These are phyloP conservation scores for Galagoides demidoff DNA, from an alignment of 2,797 vertebrate species.

Conservation along the genomic window DNA sequence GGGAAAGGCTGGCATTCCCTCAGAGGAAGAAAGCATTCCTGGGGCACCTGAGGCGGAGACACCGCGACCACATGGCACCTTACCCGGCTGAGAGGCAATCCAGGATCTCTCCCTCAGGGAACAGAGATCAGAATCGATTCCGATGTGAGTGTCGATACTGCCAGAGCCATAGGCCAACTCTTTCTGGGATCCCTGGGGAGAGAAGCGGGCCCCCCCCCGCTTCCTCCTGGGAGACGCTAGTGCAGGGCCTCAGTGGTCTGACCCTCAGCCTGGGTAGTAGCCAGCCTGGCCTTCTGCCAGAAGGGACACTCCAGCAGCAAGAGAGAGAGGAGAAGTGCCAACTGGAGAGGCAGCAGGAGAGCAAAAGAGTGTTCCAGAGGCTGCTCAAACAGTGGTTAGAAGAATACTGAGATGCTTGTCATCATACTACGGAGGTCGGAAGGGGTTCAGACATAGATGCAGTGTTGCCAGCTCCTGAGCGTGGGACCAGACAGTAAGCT, in stretches of 20 bases:
- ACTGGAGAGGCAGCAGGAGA: constrained; percentile 44
- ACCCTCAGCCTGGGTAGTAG: constrained; percentile 42
- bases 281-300: neutral
- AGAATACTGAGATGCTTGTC: neutral
- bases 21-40: constrained; percentile 53
- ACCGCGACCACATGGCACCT: constrained; percentile 21
- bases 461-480: neutral
- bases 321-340: neutral
- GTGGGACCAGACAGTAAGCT: neutral
- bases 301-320: neutral
- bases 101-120: neutral
- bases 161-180: neutral
- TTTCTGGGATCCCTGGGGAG: neutral
- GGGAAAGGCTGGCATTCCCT: neutral
- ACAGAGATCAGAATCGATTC: constrained; percentile 8
- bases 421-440: neutral
- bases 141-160: constrained; percentile 15
- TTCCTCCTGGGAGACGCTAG: constrained; percentile 56
- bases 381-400: constrained; percentile 32
- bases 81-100: constrained; percentile 30
- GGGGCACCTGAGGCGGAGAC: constrained; percentile 31
- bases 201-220: neutral
- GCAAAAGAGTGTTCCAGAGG: constrained; percentile 28
- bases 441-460: neutral
- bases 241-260: constrained; percentile 55